Percentiles rank a stretch among this genome's conserved stretches.
phyloP scores from a whole-genome alignment of 2,113 vertebrate species.

The Onychostoma macrolepis region DNA sequence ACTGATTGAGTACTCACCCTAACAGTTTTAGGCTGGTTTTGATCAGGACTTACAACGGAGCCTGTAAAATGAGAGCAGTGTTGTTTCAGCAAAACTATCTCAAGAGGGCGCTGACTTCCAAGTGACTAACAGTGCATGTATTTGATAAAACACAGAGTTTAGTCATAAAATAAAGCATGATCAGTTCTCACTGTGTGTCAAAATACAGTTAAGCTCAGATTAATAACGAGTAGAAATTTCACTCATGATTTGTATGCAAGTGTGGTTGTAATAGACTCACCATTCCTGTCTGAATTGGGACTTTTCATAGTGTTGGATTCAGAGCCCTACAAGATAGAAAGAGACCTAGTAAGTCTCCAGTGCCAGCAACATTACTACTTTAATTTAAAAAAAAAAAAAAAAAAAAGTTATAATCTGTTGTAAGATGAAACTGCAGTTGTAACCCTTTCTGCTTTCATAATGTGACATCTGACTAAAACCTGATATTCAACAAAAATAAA shows the following conservation, averaged over 20 bases:
- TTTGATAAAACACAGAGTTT: neutral
- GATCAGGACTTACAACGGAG: slow-evolving; percentile 55
- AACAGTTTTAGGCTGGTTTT: slow-evolving; percentile 63
- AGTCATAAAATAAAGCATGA: neutral
- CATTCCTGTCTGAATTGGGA: slow-evolving; percentile 67
- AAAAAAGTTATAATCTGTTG: neutral
- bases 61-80: slow-evolving; percentile 47
- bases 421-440: neutral
- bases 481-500: neutral
- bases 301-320: slow-evolving; percentile 65
- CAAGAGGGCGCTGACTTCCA: slow-evolving; percentile 55
- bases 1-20: slow-evolving; percentile 60
- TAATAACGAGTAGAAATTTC: neutral
- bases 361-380: neutral
- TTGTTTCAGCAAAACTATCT: slow-evolving; percentile 21
- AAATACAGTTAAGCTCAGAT: neutral
- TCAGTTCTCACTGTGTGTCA: neutral
- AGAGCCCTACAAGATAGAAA: slow-evolving; percentile 44
- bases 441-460: neutral
- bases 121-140: neutral
- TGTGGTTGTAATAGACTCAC: slow-evolving; percentile 55
- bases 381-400: neutral
- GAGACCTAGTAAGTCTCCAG: neutral
- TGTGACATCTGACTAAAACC: neutral
- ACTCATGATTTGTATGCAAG: neutral